These are phyloP conservation scores for Channa striata DNA, from an alignment of 2,797 vertebrate genomes.

Conservation along the genomic window DNA sequence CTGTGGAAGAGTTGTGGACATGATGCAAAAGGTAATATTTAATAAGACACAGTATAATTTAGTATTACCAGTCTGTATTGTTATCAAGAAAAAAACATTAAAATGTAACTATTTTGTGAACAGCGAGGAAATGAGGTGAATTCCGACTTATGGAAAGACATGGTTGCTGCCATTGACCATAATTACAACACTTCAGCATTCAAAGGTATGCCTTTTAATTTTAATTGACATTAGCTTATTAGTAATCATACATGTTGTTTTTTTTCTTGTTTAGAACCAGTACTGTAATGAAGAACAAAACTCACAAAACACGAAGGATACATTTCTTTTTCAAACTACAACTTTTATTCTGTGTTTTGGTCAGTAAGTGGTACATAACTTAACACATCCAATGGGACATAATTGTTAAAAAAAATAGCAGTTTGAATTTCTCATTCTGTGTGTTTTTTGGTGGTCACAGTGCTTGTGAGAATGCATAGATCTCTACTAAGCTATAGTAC, in stretches of 20 bases:
- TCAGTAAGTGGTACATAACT: constrained; percentile 76
- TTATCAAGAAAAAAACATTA: neutral
- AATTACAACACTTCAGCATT: constrained; percentile 97
- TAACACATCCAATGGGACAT: constrained; percentile 74
- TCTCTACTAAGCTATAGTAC: constrained; percentile 61
- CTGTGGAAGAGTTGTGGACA: constrained; percentile 92
- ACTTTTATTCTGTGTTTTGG: constrained; percentile 81
- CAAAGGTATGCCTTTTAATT: constrained; percentile 87
- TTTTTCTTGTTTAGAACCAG: constrained; percentile 7
- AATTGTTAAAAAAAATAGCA: constrained; percentile 55
- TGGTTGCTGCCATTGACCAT: constrained; percentile 93
- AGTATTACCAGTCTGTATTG: neutral
- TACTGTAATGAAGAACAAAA: constrained; percentile 8
- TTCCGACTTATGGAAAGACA: constrained; percentile 96
- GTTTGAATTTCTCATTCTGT: constrained; percentile 63
- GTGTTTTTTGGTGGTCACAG: constrained; percentile 62
- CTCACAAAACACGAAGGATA: constrained; percentile 15
- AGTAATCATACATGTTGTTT: neutral
- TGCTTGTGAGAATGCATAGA: constrained; percentile 67
- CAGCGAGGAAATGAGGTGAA: constrained; percentile 89
- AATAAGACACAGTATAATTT: neutral
- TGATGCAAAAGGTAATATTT: constrained; percentile 89
- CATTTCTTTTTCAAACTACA: constrained; percentile 71
- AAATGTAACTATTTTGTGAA: constrained; percentile 52
- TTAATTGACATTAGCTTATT: neutral